These are phyloP conservation scores for Troides aeacus DNA, from an alignment of 2,888 invertebrate species.

Conservation along the genomic window DNA sequence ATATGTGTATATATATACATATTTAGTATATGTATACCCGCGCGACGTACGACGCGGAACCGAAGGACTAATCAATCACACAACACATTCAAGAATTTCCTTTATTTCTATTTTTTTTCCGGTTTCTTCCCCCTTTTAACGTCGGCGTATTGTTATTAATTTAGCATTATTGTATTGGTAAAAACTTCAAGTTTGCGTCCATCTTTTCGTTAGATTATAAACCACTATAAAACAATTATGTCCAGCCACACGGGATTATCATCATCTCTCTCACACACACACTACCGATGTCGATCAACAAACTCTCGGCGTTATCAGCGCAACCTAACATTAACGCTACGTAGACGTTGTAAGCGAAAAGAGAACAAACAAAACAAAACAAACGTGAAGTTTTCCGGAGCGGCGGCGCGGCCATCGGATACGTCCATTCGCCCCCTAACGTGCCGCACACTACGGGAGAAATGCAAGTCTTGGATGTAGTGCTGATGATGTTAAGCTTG, in stretches of 20 bases:
- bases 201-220: constrained; percentile 61
- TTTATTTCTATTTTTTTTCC: constrained; percentile 79
- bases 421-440: constrained; percentile 16
- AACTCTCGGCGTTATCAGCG: constrained; percentile 53
- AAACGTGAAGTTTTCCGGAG: constrained; percentile 64
- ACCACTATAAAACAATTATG: constrained; percentile 58
- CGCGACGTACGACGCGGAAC: constrained; percentile 24
- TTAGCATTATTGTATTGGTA: constrained; percentile 79
- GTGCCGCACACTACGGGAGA: neutral
- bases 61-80: constrained; percentile 73
- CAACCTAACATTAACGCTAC: constrained; percentile 55
- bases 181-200: constrained; percentile 75
- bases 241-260: constrained; percentile 53
- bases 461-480: neutral
- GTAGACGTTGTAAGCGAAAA: constrained; percentile 68
- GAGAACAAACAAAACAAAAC: constrained; percentile 76
- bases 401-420: constrained; percentile 34
- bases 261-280: constrained; percentile 7
- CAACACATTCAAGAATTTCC: constrained; percentile 75
- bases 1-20: neutral
- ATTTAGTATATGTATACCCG: constrained; percentile 28
- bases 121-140: constrained; percentile 54
- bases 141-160: constrained; percentile 71
- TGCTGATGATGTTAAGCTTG: neutral
- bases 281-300: constrained; percentile 54